Conservation (phyloP, 2,113 vertebrate species). For the Syngnathus scovelli region DNA sequence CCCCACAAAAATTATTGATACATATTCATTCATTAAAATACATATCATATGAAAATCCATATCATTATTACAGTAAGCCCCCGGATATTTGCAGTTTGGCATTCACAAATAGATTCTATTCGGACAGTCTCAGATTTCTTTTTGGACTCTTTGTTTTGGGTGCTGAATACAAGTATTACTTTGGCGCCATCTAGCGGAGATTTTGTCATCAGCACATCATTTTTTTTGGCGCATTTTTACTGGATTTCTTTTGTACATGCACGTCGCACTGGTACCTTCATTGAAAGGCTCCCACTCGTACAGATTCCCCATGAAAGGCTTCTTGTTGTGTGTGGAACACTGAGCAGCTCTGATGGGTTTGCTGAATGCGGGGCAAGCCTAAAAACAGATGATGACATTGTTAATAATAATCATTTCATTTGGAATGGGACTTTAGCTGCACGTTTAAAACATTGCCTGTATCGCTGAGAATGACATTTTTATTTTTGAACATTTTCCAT, state of each 20-base stretch:
- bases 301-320: conserved; percentile 91
- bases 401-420: background rate
- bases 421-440: too few species aligned
- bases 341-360: conserved; percentile 83
- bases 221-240: background rate
- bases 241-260: background rate
- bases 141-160: background rate
- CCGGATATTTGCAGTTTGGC: background rate
- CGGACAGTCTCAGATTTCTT: background rate
- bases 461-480: too few species aligned
- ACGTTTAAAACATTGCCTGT: too few species aligned
- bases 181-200: background rate
- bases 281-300: conserved; percentile 96
- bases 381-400: conserved; percentile 27
- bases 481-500: too few species aligned
- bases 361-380: conserved; percentile 84
- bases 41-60: background rate
- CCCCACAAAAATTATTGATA: too few species aligned
- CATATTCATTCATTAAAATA: too few species aligned
- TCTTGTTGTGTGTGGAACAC: conserved; percentile 89
- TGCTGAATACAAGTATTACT: background rate
- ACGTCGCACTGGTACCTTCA: conserved; percentile 66
- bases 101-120: background rate
- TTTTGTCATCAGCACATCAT: background rate
- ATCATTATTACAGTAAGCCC: background rate